Evolutionary conservation across 2,113 vertebrate species (phyloP).

Genomic region (Neolamprologus brichardi): DNA sequence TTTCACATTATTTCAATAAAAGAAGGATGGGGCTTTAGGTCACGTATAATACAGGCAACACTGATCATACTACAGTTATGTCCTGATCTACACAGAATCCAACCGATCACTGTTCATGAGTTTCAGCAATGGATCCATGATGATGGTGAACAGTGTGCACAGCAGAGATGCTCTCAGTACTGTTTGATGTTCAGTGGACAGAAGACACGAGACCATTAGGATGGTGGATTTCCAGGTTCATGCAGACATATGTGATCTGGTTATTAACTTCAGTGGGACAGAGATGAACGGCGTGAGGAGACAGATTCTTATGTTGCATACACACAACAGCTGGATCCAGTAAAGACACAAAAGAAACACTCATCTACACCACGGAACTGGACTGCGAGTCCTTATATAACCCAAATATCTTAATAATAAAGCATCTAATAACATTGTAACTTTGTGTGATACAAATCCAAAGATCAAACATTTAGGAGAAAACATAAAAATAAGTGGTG

Average conservation of each 20-base stretch:
- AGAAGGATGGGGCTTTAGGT: too few relatives aligned
- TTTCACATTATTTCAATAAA: too few relatives aligned
- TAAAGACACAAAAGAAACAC: not conserved
- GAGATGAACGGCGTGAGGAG: not conserved
- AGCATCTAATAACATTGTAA: not conserved
- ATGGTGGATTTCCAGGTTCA: too few relatives aligned
- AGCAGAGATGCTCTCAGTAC: too few relatives aligned
- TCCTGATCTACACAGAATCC: too few relatives aligned
- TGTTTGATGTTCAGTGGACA: too few relatives aligned
- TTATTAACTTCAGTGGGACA: not conserved
- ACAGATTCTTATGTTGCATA: not conserved
- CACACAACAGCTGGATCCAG: not conserved
- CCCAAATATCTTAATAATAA: not conserved
- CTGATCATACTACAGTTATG: too few relatives aligned
- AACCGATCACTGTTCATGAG: too few relatives aligned
- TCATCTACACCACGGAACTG: fast-evolving
- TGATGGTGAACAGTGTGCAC: too few relatives aligned
- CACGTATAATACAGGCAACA: too few relatives aligned
- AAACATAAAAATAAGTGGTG: not conserved
- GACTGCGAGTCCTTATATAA: fast-evolving
- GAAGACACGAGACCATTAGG: too few relatives aligned
- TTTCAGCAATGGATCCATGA: too few relatives aligned
- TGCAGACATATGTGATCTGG: not conserved
- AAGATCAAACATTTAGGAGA: not conserved
- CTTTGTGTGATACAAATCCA: not conserved